Conservation (phyloP, 2,888 invertebrate species). For the Vanessa cardui region DNA sequence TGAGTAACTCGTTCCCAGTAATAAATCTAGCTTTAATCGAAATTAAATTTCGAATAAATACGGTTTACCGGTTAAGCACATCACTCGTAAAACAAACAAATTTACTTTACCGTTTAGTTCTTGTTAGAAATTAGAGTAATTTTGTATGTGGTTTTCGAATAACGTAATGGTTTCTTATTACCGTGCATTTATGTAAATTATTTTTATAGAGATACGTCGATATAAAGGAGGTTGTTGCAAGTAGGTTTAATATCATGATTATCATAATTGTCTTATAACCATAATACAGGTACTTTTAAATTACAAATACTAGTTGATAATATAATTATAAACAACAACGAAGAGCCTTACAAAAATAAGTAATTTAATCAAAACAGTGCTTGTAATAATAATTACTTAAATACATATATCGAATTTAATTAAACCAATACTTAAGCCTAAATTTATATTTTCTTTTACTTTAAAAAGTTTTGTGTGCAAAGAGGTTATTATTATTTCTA, state of each 20-base stretch:
- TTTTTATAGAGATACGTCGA: background rate
- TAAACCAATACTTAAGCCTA: too few relatives aligned
- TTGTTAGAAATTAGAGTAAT: conserved; percentile 46
- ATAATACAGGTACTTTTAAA: background rate
- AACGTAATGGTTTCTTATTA: conserved; percentile 43
- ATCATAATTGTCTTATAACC: background rate
- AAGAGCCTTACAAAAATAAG: too few relatives aligned
- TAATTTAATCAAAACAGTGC: too few relatives aligned
- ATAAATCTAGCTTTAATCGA: conserved; percentile 39
- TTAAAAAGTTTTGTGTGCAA: too few relatives aligned
- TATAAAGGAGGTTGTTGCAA: background rate
- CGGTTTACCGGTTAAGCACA: conserved; percentile 18
- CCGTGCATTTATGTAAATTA: conserved; percentile 40
- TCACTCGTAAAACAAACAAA: conserved; percentile 14
- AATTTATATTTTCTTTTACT: too few relatives aligned
- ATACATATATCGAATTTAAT: too few relatives aligned
- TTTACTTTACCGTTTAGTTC: conserved; percentile 28
- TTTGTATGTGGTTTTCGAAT: conserved; percentile 41
- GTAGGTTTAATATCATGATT: background rate
- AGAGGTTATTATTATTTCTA: too few relatives aligned
- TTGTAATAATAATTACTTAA: too few relatives aligned
- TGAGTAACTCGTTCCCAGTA: conserved; percentile 39
- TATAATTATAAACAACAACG: too few relatives aligned
- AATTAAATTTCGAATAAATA: conserved; percentile 35
- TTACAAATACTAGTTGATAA: background rate